Conservation (phyloP, 2,888 invertebrate genomes). For the Agrochola litura region DNA sequence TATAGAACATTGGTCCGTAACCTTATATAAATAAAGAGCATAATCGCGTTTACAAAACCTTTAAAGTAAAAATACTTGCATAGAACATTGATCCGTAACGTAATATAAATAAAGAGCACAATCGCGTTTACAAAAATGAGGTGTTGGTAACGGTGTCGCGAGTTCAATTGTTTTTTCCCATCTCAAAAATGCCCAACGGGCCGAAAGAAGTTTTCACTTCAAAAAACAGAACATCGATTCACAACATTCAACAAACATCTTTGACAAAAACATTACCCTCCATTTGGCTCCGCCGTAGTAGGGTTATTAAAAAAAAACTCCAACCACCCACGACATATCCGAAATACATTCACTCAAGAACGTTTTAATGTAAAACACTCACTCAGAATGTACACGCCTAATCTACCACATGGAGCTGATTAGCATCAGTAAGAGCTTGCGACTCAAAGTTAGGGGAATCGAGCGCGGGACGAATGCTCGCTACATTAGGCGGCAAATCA, state of each 20-base stretch:
- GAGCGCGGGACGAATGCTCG: constrained; percentile 47
- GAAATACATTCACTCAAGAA: constrained; percentile 23
- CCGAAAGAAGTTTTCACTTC: too few species aligned
- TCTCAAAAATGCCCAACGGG: too few species aligned
- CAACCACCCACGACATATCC: not conserved
- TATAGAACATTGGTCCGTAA: too few species aligned
- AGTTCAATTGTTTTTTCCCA: too few species aligned
- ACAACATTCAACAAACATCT: not conserved
- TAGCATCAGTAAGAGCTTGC: constrained; percentile 59
- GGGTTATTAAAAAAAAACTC: constrained; percentile 7
- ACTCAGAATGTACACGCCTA: constrained; percentile 63
- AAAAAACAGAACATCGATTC: not conserved
- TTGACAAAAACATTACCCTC: not conserved
- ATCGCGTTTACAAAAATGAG: too few species aligned
- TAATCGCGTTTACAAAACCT: too few species aligned
- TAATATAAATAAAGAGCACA: too few species aligned
- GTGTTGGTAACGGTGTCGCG: too few species aligned
- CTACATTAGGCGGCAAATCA: constrained; percentile 73
- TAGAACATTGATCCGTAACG: too few species aligned
- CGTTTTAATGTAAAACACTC: constrained; percentile 56
- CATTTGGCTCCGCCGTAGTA: too few species aligned
- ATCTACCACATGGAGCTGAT: constrained; percentile 65
- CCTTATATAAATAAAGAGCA: too few species aligned
- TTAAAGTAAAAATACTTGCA: too few species aligned
- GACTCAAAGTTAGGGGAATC: constrained; percentile 61